Conservation (phyloP, 2,113 vertebrate species). For the Antennarius striatus region DNA sequence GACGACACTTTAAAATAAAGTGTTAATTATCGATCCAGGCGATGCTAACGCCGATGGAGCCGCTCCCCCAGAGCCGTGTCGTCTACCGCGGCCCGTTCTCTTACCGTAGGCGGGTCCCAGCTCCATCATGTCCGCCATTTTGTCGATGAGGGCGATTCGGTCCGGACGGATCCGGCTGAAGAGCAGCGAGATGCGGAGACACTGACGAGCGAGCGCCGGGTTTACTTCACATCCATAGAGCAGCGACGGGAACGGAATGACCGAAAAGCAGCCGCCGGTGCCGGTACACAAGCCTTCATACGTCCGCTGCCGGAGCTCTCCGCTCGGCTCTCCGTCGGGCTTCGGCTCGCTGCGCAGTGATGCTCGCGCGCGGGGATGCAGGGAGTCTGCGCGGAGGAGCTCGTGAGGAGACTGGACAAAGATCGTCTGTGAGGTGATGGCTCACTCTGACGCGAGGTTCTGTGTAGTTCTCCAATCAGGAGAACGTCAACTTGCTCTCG, state of each 20-base stretch:
- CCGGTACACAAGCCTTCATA: neutral
- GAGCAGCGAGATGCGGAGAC: slow-evolving; percentile 5
- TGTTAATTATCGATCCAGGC: too few species aligned
- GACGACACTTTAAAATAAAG: too few species aligned
- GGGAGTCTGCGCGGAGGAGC: slow-evolving; percentile 62
- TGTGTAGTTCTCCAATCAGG: too few species aligned
- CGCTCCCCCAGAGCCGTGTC: neutral
- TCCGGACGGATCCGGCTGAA: slow-evolving; percentile 30
- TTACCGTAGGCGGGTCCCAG: slow-evolving; percentile 81
- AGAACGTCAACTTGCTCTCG: too few species aligned
- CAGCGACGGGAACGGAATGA: neutral
- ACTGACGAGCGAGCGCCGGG: slow-evolving; percentile 12
- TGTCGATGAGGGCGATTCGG: slow-evolving; percentile 61
- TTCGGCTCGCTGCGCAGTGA: slow-evolving; percentile 32
- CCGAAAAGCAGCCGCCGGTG: neutral
- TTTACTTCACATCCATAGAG: slow-evolving; percentile 54
- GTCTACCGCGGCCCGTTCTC: slow-evolving; percentile 28
- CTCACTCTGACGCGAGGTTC: too few species aligned
- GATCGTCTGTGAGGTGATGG: too few species aligned
- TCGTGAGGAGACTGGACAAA: slow-evolving; percentile 37
- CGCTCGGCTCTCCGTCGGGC: neutral
- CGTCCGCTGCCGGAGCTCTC: neutral
- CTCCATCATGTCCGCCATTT: slow-evolving; percentile 85
- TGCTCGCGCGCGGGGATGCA: slow-evolving; percentile 58
- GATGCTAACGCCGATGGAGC: neutral